phyloP scores from a whole-genome alignment of 2,797 vertebrate genomes.

The Macropus fuliginosus region DNA sequence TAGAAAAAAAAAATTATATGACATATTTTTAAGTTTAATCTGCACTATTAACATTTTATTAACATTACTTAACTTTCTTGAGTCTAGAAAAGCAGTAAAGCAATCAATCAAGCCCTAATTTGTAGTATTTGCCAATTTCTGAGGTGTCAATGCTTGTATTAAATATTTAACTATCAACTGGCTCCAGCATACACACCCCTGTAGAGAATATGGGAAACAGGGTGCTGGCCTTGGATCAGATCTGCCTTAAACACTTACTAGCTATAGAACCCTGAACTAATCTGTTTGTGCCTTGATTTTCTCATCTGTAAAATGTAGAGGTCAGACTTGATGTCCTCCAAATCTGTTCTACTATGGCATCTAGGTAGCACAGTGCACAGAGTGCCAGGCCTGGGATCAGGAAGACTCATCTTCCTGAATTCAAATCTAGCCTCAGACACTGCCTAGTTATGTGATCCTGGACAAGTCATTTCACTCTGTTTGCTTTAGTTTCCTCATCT shows the following conservation, averaged over 20 bases:
- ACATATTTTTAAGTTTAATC: background rate
- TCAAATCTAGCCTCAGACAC: background rate
- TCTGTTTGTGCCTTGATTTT: background rate
- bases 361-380: background rate
- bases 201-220: background rate
- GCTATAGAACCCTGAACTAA: background rate
- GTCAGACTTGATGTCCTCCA: background rate
- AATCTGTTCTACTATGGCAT: background rate
- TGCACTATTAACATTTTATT: background rate
- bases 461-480: background rate
- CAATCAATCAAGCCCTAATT: background rate
- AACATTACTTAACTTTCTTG: background rate
- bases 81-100: background rate
- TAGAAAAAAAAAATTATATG: background rate
- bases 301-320: background rate
- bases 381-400: background rate
- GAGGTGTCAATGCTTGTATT: background rate
- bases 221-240: background rate
- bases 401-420: background rate
- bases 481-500: background rate
- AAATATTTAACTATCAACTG: background rate
- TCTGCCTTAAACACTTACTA: background rate
- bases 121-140: background rate
- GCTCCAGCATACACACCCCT: background rate
- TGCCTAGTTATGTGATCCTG: no score